Evolutionary conservation across 2,888 invertebrate species (phyloP).

Genomic region (Zhengitettix transpicula): DNA sequence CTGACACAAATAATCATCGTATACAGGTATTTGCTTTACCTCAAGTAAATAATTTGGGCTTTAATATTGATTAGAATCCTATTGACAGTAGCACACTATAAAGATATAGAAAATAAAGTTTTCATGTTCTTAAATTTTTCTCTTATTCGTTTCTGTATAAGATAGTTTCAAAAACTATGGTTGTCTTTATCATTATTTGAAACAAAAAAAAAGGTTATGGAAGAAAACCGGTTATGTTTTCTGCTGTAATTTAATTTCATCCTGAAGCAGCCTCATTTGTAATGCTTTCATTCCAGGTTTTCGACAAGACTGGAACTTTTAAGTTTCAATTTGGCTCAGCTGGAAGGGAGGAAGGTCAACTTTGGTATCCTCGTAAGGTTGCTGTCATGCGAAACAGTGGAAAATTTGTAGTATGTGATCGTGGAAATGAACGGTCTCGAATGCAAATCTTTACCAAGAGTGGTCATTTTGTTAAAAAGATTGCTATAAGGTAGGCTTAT

Average conservation of each 20-base stretch:
- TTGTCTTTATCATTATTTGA: too few relatives aligned
- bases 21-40: slow-evolving; percentile 46
- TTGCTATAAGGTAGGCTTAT: slow-evolving; percentile 44
- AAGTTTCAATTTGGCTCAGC: slow-evolving; percentile 90
- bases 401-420: slow-evolving; percentile 92
- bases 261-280: neutral
- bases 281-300: slow-evolving; percentile 41
- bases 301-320: slow-evolving; percentile 83
- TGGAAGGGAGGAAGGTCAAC: slow-evolving; percentile 88
- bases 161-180: too few relatives aligned
- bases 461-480: slow-evolving; percentile 90
- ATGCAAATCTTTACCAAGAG: slow-evolving; percentile 96
- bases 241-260: too few relatives aligned
- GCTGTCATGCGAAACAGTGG: slow-evolving; percentile 76
- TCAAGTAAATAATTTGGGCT: too few relatives aligned
- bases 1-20: slow-evolving; percentile 96
- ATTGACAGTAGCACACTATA: too few relatives aligned
- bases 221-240: too few relatives aligned
- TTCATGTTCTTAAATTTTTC: too few relatives aligned
- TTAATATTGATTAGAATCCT: too few relatives aligned
- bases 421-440: slow-evolving; percentile 87
- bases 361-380: slow-evolving; percentile 95
- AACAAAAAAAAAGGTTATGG: too few relatives aligned
- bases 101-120: too few relatives aligned
- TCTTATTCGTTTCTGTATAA: too few relatives aligned